Evolutionary conservation across 2,113 vertebrate species (phyloP).

Genomic region (Tautogolabrus adspersus): DNA sequence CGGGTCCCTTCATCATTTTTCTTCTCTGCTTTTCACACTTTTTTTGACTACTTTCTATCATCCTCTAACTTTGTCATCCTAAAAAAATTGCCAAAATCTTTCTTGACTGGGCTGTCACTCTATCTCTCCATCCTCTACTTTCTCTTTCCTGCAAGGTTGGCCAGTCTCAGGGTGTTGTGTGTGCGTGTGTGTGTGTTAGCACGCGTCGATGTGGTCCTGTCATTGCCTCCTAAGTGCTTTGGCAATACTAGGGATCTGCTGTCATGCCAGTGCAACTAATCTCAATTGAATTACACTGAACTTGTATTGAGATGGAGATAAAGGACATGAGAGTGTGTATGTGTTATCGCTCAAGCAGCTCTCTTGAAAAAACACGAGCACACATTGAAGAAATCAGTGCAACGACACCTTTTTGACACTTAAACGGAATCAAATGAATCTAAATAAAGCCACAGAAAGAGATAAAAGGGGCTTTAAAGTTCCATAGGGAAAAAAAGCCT

Average conservation of each 20-base stretch:
- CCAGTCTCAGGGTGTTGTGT: constrained; percentile 56
- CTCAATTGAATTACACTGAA: constrained; percentile 84
- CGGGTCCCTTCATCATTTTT: constrained; percentile 50
- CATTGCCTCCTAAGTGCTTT: constrained; percentile 86
- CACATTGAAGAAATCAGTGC: constrained; percentile 2
- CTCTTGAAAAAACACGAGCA: constrained; percentile 8
- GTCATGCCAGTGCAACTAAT: constrained; percentile 84
- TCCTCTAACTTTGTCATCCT: constrained; percentile 48
- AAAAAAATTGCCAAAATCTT: constrained; percentile 42
- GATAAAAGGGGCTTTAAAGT: constrained; percentile 20
- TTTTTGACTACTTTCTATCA: constrained; percentile 55
- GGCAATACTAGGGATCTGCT: constrained; percentile 83
- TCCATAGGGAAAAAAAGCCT: constrained; percentile 14
- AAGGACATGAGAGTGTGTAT: constrained; percentile 70
- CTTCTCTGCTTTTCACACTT: constrained; percentile 37
- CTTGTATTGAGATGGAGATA: constrained; percentile 75
- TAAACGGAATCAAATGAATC: constrained; percentile 24
- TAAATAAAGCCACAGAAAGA: constrained; percentile 14
- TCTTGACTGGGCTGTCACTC: constrained; percentile 44
- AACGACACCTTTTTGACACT: constrained; percentile 25
- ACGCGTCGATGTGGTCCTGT: constrained; percentile 78
- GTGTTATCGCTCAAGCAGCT: constrained; percentile 61
- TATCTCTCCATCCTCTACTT: constrained; percentile 19
- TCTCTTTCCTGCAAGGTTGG: constrained; percentile 45
- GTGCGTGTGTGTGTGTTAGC: constrained; percentile 70